These are phyloP conservation scores for Sarcophaga caerulescens DNA, from an alignment of 2,888 invertebrate species.

Conservation along the genomic window DNA sequence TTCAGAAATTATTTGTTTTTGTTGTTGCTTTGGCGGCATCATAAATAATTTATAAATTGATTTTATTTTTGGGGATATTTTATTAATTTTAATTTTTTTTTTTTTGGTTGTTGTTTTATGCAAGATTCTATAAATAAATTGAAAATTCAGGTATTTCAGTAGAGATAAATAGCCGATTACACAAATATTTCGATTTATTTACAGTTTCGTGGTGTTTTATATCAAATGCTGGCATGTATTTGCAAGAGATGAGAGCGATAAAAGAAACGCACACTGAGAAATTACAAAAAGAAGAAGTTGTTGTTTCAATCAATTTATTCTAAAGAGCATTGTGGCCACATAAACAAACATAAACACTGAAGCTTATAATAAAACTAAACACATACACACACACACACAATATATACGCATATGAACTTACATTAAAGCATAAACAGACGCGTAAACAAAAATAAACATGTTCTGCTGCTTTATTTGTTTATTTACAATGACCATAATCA, in stretches of 20 bases:
- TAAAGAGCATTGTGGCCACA: not conserved
- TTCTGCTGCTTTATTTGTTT: not conserved
- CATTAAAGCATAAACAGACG: not conserved
- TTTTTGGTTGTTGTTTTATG: too few relatives aligned
- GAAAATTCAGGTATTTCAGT: not conserved
- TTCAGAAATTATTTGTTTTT: not conserved
- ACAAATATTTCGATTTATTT: not conserved
- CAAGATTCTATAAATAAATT: not conserved
- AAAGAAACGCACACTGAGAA: too few relatives aligned
- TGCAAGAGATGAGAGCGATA: not conserved
- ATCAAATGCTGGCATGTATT: too few relatives aligned
- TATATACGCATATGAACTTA: not conserved
- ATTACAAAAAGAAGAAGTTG: not conserved
- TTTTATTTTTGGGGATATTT: not conserved
- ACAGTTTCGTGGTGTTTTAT: not conserved
- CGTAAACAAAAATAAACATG: not conserved
- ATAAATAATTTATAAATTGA: not conserved
- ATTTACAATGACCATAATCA: slow-evolving; percentile 6
- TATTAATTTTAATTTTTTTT: too few relatives aligned
- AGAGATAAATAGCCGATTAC: not conserved
- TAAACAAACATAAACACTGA: not conserved
- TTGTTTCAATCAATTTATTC: not conserved
- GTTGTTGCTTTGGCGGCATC: not conserved
- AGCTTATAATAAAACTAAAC: not conserved
- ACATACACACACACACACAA: not conserved